Base-by-base conservation (phyloP, 2,888 invertebrate genomes). In the Agrilus cyanescens region DNA sequence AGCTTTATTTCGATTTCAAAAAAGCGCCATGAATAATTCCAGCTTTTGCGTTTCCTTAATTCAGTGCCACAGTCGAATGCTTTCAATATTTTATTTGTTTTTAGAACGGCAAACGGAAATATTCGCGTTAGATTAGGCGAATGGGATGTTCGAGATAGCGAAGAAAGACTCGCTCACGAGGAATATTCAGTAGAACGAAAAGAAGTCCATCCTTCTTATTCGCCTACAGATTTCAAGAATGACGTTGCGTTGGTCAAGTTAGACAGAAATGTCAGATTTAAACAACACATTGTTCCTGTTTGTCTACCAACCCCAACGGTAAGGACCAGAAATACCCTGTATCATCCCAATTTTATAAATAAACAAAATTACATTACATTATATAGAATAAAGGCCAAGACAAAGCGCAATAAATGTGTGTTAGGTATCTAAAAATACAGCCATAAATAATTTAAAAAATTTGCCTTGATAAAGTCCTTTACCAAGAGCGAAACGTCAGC, bases 231-330 rank as follows among this genome's bases (percentile, higher is more conserved):
- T 68, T 94, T 93, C 61, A 79, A 85, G 55, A 93, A 93, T 59
- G 93, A 93, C 56, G 81, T 93, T 33, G 90, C 91, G 0, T 60
- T 89, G 8, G 82, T 88, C 0, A 83, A 86, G 52, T 65, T 89
- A 16, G 87, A 87, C 49, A 72, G 83, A 40, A 80, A 82, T 18
- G 91, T 94, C 3, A 74, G 80, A 13, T 93, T 87, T 63, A 88
- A 90, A 56, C 90, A 93, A 55, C 93, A 94, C 63, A 93, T 94
- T 49, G 71, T 93, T 36, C 93, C 93, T 2, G 91, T 94, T 6
- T 94, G 94, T 61, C 69, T 94, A 32, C 93, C 94, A 13, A 82
- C 78, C 44, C 78, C 77, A 53, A 76, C 75, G 63, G 72, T 60
- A 60, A 52, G 49, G 10, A 20, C n/a, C n/a, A n/a, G n/a, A n/a